Base-by-base conservation (phyloP, 2,113 vertebrate species). In the Hyperopisus bebe region DNA sequence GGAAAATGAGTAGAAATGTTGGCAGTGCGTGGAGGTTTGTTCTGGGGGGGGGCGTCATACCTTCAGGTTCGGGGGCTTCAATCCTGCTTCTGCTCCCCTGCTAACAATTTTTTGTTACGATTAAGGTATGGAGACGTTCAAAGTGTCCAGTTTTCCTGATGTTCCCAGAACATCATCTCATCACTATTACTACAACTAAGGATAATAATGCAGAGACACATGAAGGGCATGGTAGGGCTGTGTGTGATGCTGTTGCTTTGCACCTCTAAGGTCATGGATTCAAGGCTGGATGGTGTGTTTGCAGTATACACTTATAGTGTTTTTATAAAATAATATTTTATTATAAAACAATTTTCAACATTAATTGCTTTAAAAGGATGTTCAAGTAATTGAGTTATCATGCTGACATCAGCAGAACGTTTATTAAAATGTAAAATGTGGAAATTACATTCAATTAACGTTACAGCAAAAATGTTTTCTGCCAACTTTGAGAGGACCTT, bases 1-100 rank as follows among this genome's bases (percentile, higher is more conserved):
- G 85, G 91, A 90, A 93, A 90, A 66, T 66, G 47, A 88, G 87
- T 83, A 53, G 50, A 89, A 85, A 44, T 51, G 44, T 55, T 47
- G 77, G 80, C 47, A 87, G 86, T 21, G 39, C 24, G 62, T 58
- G 21, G 31, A 50, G 87, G 83, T 80, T 39, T 35, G 10, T 35
- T 77, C 11, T 39, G 27, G 35, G 74, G 31, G 11, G 70, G 15
- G 24, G 44, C n/a, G 55, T 70, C 42, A n/a, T 2, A 44, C 46
- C 21, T 50, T 24, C 2, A 50, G 15, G 1, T 35, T 39, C 3
- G 35, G 11, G 74, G 74, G 13, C 35, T 80, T 80, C 35, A 7
- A 42, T 80, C 35, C 74, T 19, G 15, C 5, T 42, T 80, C 74
- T 80, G 35, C n/a, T 80, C 15, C 27, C 62, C 62, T 27, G n/a